Percentiles rank a stretch among this genome's conserved stretches.
These are phyloP conservation scores for Bombus balteatus DNA, from an alignment of 1,140 invertebrate species.

Conservation along the genomic window DNA sequence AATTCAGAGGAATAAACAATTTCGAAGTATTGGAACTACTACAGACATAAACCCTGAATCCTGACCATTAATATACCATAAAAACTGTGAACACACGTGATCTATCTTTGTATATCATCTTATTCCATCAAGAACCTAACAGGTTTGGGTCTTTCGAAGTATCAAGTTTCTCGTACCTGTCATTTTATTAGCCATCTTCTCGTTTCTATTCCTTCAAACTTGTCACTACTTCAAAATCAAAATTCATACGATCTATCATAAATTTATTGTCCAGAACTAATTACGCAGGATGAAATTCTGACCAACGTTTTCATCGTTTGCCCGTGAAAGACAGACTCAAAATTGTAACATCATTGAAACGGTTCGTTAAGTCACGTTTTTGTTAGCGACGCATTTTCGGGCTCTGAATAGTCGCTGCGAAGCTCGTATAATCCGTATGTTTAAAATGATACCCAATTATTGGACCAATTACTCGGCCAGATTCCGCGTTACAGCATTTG, in stretches of 20 bases:
- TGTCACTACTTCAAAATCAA: too few relatives aligned
- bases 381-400: too few relatives aligned
- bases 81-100: background rate
- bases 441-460: slow-evolving; percentile 63
- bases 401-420: slow-evolving; percentile 17
- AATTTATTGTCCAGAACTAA: background rate
- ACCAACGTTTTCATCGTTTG: background rate
- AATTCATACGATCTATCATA: too few relatives aligned
- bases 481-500: slow-evolving; percentile 22
- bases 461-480: slow-evolving; percentile 60
- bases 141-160: too few relatives aligned
- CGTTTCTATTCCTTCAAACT: too few relatives aligned
- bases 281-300: background rate
- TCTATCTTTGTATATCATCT: too few relatives aligned
- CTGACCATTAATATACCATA: background rate
- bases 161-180: too few relatives aligned
- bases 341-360: background rate
- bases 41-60: background rate
- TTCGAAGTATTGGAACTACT: background rate
- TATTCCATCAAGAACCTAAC: too few relatives aligned
- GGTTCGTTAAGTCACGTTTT: background rate
- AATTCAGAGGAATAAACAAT: background rate
- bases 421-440: slow-evolving; percentile 34
- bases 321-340: too few relatives aligned
- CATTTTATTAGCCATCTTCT: too few relatives aligned